These are phyloP conservation scores for Lynx canadensis DNA, from an alignment of 2,113 vertebrate species.

Conservation along the genomic window DNA sequence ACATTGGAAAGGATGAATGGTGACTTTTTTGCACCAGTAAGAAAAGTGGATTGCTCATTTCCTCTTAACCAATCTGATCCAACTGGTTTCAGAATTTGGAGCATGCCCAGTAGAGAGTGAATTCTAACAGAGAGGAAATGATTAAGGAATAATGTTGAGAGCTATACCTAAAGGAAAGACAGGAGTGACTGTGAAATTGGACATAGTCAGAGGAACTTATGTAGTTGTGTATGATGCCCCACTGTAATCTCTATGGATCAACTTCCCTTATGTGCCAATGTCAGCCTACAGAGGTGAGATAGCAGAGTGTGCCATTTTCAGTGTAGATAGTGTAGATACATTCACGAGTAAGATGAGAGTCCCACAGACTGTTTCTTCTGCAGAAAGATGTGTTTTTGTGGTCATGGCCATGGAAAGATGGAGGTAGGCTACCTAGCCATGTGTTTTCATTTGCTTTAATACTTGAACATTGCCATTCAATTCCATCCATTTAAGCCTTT, in stretches of 20 bases:
- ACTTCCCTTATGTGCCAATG: background rate
- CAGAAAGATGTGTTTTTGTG: background rate
- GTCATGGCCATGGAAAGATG: background rate
- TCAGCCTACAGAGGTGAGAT: background rate
- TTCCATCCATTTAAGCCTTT: background rate
- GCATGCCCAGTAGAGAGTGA: background rate
- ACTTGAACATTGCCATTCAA: background rate
- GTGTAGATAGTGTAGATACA: background rate
- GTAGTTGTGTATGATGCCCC: background rate
- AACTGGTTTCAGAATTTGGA: background rate
- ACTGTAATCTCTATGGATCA: background rate
- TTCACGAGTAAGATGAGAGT: background rate
- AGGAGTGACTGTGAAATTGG: background rate
- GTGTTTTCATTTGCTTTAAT: background rate
- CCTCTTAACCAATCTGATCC: background rate
- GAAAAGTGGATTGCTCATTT: slow-evolving; percentile 17
- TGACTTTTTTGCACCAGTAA: background rate
- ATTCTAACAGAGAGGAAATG: background rate
- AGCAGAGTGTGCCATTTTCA: background rate
- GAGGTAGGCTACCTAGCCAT: background rate
- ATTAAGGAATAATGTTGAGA: background rate
- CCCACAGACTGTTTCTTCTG: background rate
- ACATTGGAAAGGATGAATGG: background rate
- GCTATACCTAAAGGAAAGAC: background rate
- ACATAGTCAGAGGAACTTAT: background rate